Base-by-base conservation (phyloP, 1,140 invertebrate genomes). In the Tyrophagus putrescentiae region DNA sequence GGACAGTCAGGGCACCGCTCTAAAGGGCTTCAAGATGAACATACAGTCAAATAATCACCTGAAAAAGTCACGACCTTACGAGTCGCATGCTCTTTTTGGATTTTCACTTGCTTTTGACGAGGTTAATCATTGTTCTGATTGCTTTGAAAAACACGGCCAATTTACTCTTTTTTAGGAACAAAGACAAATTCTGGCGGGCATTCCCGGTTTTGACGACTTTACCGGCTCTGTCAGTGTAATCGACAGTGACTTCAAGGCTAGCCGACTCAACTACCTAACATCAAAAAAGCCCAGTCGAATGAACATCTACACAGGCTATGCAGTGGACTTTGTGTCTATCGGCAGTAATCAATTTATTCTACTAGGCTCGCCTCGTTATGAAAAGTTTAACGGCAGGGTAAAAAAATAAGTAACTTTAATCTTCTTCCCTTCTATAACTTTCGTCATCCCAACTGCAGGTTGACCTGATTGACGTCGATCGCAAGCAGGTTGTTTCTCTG, bases 381-480 rank as follows among this genome's bases (percentile, higher is more conserved):
- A 57, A 28, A 57, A 57, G 13, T 57, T 50, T 48, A 18, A 44
- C 23, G 56, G 56, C 9, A 57, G 44, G 32, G 31, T 54, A 54
- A 13, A 6, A 33, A 42, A 54, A 39, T 39, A 7, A 33, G 7
- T 54, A 7, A 11, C 11, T 7, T n/a, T 41, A 27, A n/a, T 42
- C 6, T 42, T 54, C 11, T 7, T 18, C 45, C 45, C 23, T 7
- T 7, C 13, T 18, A 7, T 48, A 48, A 7, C 31, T n/a, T n/a
- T n/a, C n/a, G n/a, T n/a, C n/a, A n/a, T n/a, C n/a, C n/a, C n/a
- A n/a, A n/a, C n/a, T n/a, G n/a, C n/a, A n/a, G 45, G 23, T 52
- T 3, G 48, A 52, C 13, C 25, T 52, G 23, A 52, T 52, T 16
- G 48, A 52, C 32, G n/a, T 27, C 3, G 13, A 54, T 33, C n/a